Conservation (phyloP, 2,888 invertebrate species). For the Clunio marinus region DNA sequence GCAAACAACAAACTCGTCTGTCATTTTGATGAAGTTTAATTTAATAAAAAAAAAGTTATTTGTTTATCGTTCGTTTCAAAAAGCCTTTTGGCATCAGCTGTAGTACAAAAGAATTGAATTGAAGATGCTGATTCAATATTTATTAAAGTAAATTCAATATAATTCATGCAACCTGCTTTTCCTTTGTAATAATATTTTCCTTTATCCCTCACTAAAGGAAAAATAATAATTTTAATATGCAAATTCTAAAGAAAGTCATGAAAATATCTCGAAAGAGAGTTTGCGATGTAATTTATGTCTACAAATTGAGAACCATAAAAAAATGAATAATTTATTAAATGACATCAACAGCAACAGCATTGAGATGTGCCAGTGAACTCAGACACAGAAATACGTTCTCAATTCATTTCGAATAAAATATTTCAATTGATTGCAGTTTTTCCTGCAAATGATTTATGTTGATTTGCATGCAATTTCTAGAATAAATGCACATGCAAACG, state of each 20-base stretch:
- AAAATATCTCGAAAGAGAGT: not conserved
- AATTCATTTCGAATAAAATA: not conserved
- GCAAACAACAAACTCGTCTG: not conserved
- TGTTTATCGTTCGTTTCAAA: not conserved
- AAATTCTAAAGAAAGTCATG: not conserved
- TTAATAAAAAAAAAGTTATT: not conserved
- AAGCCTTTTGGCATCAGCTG: not conserved
- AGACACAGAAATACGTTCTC: too few species aligned
- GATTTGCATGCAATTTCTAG: not conserved
- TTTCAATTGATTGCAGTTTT: not conserved
- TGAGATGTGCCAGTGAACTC: not conserved
- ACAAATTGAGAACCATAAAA: not conserved
- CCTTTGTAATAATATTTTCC: too few species aligned
- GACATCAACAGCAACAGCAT: too few species aligned
- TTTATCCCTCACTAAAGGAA: too few species aligned
- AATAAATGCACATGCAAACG: not conserved
- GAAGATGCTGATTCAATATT: too few species aligned
- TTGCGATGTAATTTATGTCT: not conserved
- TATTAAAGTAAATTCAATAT: too few species aligned
- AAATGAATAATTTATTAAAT: not conserved
- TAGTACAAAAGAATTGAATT: too few species aligned
- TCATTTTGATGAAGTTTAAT: not conserved
- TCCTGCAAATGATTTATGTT: constrained; percentile 3
- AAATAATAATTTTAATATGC: too few species aligned
- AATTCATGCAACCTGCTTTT: too few species aligned